A percentile compares a stretch with the other conserved stretches of the same genome.
These are phyloP conservation scores for Chaetodon trifasciatus DNA, from an alignment of 2,797 vertebrate species.

Conservation along the genomic window DNA sequence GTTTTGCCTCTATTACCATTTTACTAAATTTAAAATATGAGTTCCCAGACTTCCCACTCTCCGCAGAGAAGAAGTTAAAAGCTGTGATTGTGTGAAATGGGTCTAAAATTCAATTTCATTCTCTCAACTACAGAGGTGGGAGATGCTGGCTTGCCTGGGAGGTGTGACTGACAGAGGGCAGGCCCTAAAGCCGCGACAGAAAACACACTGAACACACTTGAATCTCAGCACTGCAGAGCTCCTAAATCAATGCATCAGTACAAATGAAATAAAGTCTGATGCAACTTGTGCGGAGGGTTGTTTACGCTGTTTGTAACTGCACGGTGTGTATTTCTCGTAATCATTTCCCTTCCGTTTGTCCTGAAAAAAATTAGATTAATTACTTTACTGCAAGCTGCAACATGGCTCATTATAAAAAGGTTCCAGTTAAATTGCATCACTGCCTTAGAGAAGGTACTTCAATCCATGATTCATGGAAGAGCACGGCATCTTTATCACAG, in stretches of 20 bases:
- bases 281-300: constrained; percentile 21
- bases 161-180: constrained; percentile 20
- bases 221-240: constrained; percentile 20
- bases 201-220: constrained; percentile 17
- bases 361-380: constrained; percentile 17
- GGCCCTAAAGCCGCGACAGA: not conserved
- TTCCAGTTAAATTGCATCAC: constrained; percentile 10
- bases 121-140: constrained; percentile 1
- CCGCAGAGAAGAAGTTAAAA: not conserved
- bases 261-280: constrained; percentile 29
- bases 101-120: constrained; percentile 8
- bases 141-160: constrained; percentile 1
- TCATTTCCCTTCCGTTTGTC: constrained; percentile 9
- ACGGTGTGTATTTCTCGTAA: not conserved
- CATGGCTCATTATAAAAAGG: not conserved
- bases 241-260: constrained; percentile 32
- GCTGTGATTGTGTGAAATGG: constrained; percentile 10
- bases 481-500: not conserved
- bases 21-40: not conserved
- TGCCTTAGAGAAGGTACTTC: not conserved
- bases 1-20: not conserved
- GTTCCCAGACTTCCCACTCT: not conserved
- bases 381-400: constrained; percentile 3
- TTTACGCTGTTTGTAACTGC: constrained; percentile 11
- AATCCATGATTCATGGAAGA: not conserved